These are phyloP conservation scores for Drosophila parthenogenetica DNA, from an alignment of 2,888 invertebrate species.

Conservation along the genomic window DNA sequence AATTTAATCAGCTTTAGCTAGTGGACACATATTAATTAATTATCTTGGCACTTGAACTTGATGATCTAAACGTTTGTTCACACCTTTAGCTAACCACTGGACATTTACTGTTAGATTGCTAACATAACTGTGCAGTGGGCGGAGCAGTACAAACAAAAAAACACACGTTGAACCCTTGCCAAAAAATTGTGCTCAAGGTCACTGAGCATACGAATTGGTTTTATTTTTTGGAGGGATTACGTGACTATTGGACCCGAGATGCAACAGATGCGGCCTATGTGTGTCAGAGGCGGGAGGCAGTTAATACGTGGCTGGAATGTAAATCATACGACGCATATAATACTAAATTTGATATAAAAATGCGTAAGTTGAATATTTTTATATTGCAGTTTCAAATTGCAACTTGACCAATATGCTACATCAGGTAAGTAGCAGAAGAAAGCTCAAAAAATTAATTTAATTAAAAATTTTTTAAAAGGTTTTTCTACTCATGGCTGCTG, in stretches of 20 bases:
- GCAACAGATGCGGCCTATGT: conserved; percentile 61
- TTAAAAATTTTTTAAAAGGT: conserved; percentile 11
- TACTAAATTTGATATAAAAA: conserved; percentile 69
- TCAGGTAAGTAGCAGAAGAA: conserved; percentile 43
- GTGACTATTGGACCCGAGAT: conserved; percentile 67
- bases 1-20: conserved; percentile 15
- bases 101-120: conserved; percentile 7
- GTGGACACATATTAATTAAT: conserved; percentile 21
- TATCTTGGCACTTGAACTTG: conserved; percentile 43
- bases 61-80: conserved; percentile 11
- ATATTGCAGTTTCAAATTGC: conserved; percentile 59
- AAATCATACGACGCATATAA: conserved; percentile 10
- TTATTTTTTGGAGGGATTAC: conserved; percentile 49
- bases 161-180: conserved; percentile 59
- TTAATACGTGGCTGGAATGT: conserved; percentile 55
- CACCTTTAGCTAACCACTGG: conserved; percentile 3
- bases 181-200: conserved; percentile 67
- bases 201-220: conserved; percentile 29
- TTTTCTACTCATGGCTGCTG: conserved; percentile 7
- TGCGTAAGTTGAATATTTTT: conserved; percentile 42
- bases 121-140: conserved; percentile 17
- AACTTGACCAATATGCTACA: conserved; percentile 54
- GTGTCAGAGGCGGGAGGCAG: conserved; percentile 49
- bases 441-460: background rate
- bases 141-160: background rate